phyloP scores from a whole-genome alignment of 92 coral and sea anemone genomes.

The Heliopora coerulea region DNA sequence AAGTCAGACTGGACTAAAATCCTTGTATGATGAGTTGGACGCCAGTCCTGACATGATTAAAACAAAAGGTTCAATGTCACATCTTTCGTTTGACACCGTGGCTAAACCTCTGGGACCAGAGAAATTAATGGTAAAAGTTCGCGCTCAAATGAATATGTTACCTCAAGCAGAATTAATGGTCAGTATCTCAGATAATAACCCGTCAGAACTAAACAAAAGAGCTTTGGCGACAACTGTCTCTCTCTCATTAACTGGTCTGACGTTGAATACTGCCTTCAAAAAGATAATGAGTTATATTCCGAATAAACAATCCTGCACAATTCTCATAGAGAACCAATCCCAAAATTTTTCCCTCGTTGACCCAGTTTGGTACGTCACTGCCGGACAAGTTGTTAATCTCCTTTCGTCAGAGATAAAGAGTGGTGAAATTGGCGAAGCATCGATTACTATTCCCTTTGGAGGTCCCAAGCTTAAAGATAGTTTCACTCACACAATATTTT shows the following conservation, averaged over 20 bases:
- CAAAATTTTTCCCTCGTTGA: slow-evolving; percentile 14
- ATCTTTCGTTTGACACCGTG: slow-evolving; percentile 1
- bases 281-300: slow-evolving; percentile 37
- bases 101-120: slow-evolving; percentile 9
- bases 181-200: slow-evolving; percentile 30
- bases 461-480: slow-evolving; percentile 23
- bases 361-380: slow-evolving; percentile 40
- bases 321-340: slow-evolving; percentile 37
- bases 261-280: slow-evolving; percentile 37
- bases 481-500: slow-evolving; percentile 34
- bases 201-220: slow-evolving; percentile 35
- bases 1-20: slow-evolving; percentile 11
- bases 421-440: slow-evolving; percentile 33
- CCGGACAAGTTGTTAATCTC: slow-evolving; percentile 27
- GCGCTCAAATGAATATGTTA: slow-evolving; percentile 44
- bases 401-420: slow-evolving; percentile 44
- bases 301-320: slow-evolving; percentile 38
- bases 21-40: slow-evolving; percentile 1
- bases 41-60: too few species aligned
- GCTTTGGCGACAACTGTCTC: slow-evolving; percentile 26
- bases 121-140: slow-evolving; percentile 24
- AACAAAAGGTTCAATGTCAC: slow-evolving; percentile 30
- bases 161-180: slow-evolving; percentile 44
- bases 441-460: slow-evolving; percentile 33
- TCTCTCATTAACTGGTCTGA: slow-evolving; percentile 19